Evolutionary conservation across 2,797 vertebrate genomes (phyloP), one percentile per base, ranked within the genome.

Genomic region (Selene dorsalis): DNA sequence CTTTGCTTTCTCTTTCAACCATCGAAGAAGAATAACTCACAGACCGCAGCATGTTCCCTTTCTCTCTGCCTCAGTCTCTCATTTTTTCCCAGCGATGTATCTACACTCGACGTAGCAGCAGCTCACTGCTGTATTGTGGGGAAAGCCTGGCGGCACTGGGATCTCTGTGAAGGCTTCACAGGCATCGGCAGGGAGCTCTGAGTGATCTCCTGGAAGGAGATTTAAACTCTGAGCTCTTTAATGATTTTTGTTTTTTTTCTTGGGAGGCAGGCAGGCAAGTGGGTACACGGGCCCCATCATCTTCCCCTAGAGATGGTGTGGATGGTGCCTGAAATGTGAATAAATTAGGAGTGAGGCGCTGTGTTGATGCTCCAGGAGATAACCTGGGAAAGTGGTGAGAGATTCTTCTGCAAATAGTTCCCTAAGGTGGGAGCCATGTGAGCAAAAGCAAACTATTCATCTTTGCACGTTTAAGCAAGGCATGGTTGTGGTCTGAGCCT

Each of bases 331-430:
- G 78, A 87, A 80, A 91, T 88, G 83, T 90, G 91, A 93, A 93
- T 94, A 91, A 87, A 88, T 94, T 91, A 91, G 80, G 76, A 69
- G 80, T n/a, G 69, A 77, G 77, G 80, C 64, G n/a, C 75, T 78
- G 82, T 87, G 91, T 88, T 92, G 87, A 91, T 91, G 91, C 92
- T 93, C 71, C 61, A 68, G 91, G 92, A 93, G 87, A 93, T 92
- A 92, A 90, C 87, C 86, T 80, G 59, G 78, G 75, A 70, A 87
- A 84, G 73, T 76, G 75, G 82, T 30, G 80, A 87, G 82, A 88
- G 67, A 80, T 85, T 90, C 77, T 88, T 86, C 75, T 83, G 85
- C 84, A 93, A 93, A 93, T 90, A 88, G 88, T 92, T 90, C 92
- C 91, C 91, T 65, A 53, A 92, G 89, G 90, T 91, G 84, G 76